Evolutionary conservation across 1,140 invertebrate genomes (phyloP).

Genomic region (Sitophilus oryzae): DNA sequence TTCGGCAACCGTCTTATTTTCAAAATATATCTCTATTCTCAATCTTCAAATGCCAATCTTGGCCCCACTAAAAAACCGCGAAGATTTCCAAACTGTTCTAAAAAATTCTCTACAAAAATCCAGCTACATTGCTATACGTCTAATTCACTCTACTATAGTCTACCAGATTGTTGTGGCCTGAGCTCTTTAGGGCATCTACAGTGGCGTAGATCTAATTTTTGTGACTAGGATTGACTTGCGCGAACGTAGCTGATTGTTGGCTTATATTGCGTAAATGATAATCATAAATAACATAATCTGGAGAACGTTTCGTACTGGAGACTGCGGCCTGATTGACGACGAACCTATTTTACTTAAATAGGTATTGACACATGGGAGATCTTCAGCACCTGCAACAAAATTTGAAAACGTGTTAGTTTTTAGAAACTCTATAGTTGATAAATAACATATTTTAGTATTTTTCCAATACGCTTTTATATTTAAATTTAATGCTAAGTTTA

Average conservation of each 20-base stretch:
- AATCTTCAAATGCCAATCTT: neutral
- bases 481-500: too few species aligned
- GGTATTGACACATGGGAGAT: conserved; percentile 35
- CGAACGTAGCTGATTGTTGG: neutral
- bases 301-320: conserved; percentile 10
- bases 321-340: conserved; percentile 10
- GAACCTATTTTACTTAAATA: conserved; percentile 36
- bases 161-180: neutral
- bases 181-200: neutral
- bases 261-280: neutral
- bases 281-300: neutral
- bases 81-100: neutral
- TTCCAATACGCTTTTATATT: too few species aligned
- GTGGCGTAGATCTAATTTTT: neutral
- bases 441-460: too few species aligned
- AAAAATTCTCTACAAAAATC: neutral
- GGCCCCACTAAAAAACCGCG: neutral
- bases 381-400: conserved; percentile 33
- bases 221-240: neutral
- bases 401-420: too few species aligned
- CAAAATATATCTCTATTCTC: neutral
- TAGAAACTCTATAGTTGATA: too few species aligned
- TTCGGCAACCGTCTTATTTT: too few species aligned
- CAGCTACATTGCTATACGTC: conserved; percentile 2
- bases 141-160: conserved; percentile 6